phyloP scores from a whole-genome alignment of 1,140 invertebrate genomes.

The Heliconius nattereri region DNA sequence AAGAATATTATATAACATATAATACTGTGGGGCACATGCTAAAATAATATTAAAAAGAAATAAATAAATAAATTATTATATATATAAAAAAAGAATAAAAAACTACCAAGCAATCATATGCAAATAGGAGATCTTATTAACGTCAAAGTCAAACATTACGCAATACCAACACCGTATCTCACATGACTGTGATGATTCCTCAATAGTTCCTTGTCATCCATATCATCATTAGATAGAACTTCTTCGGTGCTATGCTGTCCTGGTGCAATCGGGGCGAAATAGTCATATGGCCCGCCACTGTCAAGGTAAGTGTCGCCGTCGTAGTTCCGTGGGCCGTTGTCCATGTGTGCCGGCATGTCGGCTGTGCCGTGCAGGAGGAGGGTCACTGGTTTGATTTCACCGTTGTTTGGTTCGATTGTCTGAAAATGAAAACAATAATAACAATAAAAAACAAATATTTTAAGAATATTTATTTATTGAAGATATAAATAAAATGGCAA shows the following conservation, averaged over 20 bases:
- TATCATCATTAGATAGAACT: conserved; percentile 37
- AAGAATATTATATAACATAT: too few species aligned
- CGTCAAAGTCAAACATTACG: background rate
- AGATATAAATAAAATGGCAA: too few species aligned
- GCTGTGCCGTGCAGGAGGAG: conserved; percentile 87
- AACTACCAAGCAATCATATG: conserved; percentile 25
- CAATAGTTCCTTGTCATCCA: conserved; percentile 59
- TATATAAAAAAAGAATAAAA: conserved; percentile 22
- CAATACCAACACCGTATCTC: background rate
- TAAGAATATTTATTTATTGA: too few species aligned
- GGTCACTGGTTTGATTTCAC: conserved; percentile 81
- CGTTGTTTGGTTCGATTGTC: conserved; percentile 78
- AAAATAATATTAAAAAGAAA: too few species aligned
- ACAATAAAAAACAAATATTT: too few species aligned
- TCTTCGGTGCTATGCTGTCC: conserved; percentile 48
- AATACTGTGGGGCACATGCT: too few species aligned
- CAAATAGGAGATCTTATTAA: conserved; percentile 14
- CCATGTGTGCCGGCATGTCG: conserved; percentile 83
- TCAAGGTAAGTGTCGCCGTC: conserved; percentile 72
- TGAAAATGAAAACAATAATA: conserved; percentile 41
- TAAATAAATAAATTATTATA: background rate
- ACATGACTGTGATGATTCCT: conserved; percentile 60
- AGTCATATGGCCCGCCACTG: conserved; percentile 33
- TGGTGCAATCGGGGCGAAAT: conserved; percentile 46
- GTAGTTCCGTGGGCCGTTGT: conserved; percentile 81